Evolutionary conservation across 2,888 invertebrate species (phyloP), one percentile per base, ranked within the genome.

Genomic region (Leptopilina drosophilae): DNA sequence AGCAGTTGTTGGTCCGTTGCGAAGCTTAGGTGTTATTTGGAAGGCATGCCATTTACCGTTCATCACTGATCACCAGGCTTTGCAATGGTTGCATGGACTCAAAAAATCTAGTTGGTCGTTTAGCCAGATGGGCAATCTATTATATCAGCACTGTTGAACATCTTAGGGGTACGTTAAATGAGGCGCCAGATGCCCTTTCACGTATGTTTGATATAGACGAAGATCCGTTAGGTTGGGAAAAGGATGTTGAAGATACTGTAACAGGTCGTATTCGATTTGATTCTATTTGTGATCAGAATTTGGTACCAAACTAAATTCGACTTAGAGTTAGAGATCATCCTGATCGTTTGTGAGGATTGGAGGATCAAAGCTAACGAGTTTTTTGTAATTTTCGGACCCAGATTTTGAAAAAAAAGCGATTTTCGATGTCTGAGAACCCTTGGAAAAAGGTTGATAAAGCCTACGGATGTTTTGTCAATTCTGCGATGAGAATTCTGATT

Each of bases 101-200:
- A n/a, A n/a, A n/a, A n/a, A 62, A 62, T n/a, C n/a, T 15, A 5
- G 20, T 15, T 8, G 20, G 15, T 15, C 81, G 81, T 20, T 53
- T 84, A 9, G 82, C 81, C 6, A 64, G 84, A 62, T 82, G 82
- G 82, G 78, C 81, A 5, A 80, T 82, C 9, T 78, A 79, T 59
- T 82, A 6, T 80, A 65, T 2, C 76, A 78, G 53, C 80, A 76
- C 76, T 6, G 53, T 84, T n/a, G 76, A 77, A 20, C 78, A 81
- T 26, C 64, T 64, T 11, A 77, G 82, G 2, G 82, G 84, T 5
- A 81, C 80, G 0, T 78, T 69, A 0, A 82, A 82, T 49, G 82
- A 84, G 76, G 83, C 80, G 4, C 78, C 81, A 0, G 83, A 82
- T 12, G 82, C 81, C 0, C 49, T 81, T 9, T 80, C 81, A 5